Evolutionary conservation across 1,140 invertebrate genomes (phyloP).

Genomic region (Drosophila asahinai): DNA sequence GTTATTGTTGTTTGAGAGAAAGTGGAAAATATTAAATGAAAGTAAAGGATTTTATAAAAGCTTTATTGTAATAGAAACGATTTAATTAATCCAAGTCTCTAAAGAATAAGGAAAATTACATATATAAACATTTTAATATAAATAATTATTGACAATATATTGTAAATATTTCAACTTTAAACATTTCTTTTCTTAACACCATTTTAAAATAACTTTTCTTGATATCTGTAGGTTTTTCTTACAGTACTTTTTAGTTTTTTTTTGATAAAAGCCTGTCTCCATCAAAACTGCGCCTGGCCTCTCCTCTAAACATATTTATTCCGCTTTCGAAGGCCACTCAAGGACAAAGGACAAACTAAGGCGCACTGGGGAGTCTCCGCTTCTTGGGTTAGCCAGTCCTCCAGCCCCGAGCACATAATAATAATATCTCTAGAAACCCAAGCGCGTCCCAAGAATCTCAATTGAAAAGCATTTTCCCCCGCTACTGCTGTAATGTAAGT

Average conservation of each 20-base stretch:
- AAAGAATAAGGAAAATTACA: no score
- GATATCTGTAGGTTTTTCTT: not conserved
- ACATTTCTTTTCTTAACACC: not conserved
- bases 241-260: not conserved
- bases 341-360: slow-evolving; percentile 30
- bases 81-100: not conserved
- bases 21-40: not conserved
- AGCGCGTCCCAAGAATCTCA: slow-evolving; percentile 21
- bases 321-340: slow-evolving; percentile 21
- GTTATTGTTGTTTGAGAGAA: not conserved
- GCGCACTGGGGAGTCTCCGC: slow-evolving; percentile 4
- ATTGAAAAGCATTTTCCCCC: slow-evolving; percentile 5
- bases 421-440: slow-evolving; percentile 6
- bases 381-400: slow-evolving; percentile 1
- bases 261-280: not conserved
- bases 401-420: slow-evolving; percentile 13
- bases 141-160: not conserved
- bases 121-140: no score
- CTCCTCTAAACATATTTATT: slow-evolving; percentile 15
- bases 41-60: not conserved
- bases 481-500: not conserved
- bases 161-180: no score
- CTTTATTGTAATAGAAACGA: not conserved
- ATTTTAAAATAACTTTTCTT: not conserved
- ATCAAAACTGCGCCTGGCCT: not conserved